Evolutionary conservation across 2,797 vertebrate species (phyloP).

Genomic region (Brotula barbata): DNA sequence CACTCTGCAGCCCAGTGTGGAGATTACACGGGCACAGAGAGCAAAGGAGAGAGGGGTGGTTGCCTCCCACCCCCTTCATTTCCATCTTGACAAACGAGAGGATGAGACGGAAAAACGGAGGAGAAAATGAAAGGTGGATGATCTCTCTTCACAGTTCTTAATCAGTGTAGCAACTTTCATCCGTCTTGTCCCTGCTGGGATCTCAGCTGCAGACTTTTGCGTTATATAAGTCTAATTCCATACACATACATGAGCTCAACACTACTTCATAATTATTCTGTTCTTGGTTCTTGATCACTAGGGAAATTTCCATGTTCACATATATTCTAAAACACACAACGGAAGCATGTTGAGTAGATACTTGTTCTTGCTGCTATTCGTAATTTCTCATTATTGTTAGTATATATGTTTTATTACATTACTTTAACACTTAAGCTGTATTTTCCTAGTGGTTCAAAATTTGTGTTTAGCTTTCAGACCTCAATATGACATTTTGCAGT

Average conservation of each 20-base stretch:
- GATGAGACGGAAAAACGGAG: conserved; percentile 36
- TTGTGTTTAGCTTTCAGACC: too few relatives aligned
- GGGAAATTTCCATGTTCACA: conserved; percentile 31
- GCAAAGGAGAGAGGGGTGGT: conserved; percentile 53
- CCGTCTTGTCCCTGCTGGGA: conserved; percentile 40
- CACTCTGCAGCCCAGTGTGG: conserved; percentile 73
- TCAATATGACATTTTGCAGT: too few relatives aligned
- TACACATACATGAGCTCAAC: conserved; percentile 41
- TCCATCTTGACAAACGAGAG: conserved; percentile 65
- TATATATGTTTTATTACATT: too few relatives aligned
- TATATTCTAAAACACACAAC: conserved; percentile 28
- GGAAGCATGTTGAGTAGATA: conserved; percentile 29
- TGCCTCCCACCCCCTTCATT: conserved; percentile 42
- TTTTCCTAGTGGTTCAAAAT: too few relatives aligned
- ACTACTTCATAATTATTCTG: conserved; percentile 37
- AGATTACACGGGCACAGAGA: conserved; percentile 72
- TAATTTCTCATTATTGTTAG: conserved; percentile 4
- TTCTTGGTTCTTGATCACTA: conserved; percentile 34
- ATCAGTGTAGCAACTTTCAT: conserved; percentile 55
- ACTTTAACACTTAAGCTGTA: too few relatives aligned
- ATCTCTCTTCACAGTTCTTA: conserved; percentile 51
- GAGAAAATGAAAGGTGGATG: conserved; percentile 62
- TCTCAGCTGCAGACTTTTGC: conserved; percentile 37
- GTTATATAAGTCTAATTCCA: conserved; percentile 34
- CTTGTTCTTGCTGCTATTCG: conserved; percentile 5